phyloP scores from a whole-genome alignment of 2,113 vertebrate species.

The western clawed frog (Xenopus tropicalis) region DNA sequence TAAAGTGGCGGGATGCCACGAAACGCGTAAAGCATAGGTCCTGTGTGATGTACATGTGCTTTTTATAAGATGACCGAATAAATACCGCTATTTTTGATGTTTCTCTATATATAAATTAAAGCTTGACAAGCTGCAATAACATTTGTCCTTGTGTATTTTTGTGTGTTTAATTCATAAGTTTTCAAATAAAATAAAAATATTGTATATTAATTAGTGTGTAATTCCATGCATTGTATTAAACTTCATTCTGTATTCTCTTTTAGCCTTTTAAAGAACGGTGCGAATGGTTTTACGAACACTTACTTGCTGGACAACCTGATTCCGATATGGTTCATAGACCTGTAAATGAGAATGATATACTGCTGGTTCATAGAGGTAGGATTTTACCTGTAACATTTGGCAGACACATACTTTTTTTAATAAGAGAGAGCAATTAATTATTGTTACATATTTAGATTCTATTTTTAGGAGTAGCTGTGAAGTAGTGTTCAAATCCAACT shows the following conservation, averaged over 20 bases:
- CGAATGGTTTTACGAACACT: constrained; percentile 98
- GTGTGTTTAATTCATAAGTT: too few relatives aligned
- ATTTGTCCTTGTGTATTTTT: too few relatives aligned
- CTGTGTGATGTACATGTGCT: too few relatives aligned
- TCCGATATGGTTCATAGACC: constrained; percentile 97
- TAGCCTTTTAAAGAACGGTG: constrained; percentile 97
- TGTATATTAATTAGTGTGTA: too few relatives aligned
- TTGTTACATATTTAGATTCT: constrained; percentile 79
- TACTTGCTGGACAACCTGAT: constrained; percentile 85
- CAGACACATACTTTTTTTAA: background rate
- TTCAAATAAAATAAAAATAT: too few relatives aligned
- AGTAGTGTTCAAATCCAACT: constrained; percentile 94
- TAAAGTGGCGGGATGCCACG: too few relatives aligned
- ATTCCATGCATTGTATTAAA: too few relatives aligned
- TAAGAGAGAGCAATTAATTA: constrained; percentile 52
- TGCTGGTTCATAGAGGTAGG: constrained; percentile 93
- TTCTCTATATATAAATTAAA: too few relatives aligned
- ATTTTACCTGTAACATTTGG: background rate
- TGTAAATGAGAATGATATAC: constrained; percentile 93
- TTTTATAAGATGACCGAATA: too few relatives aligned
- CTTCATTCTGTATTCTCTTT: background rate
- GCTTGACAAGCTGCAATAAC: too few relatives aligned
- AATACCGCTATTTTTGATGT: too few relatives aligned
- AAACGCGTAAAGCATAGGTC: too few relatives aligned
- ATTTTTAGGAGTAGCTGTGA: constrained; percentile 99